Conservation (phyloP, 2,888 invertebrate species). For the Rhimphoctona megacephalus region DNA sequence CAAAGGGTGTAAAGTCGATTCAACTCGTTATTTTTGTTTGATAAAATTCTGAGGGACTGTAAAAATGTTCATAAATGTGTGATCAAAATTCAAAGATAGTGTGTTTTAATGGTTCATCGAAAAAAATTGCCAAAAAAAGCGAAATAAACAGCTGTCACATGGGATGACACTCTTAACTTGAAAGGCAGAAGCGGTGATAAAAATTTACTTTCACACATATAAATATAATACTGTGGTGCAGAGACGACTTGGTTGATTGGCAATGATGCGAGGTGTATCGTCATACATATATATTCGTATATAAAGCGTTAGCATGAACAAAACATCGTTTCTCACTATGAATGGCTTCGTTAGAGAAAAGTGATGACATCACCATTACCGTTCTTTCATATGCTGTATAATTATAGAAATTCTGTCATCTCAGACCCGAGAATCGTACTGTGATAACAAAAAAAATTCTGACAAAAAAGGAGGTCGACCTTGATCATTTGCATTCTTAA, state of each 20-base stretch:
- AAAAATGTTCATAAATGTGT: too few species aligned
- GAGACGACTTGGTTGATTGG: constrained; percentile 45
- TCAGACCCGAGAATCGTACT: constrained; percentile 75
- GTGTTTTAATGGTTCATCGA: too few species aligned
- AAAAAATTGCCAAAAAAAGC: too few species aligned
- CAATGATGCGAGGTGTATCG: constrained; percentile 48
- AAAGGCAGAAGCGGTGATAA: neutral
- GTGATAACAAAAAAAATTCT: constrained; percentile 8
- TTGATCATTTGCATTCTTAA: constrained; percentile 5
- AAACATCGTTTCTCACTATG: constrained; percentile 38
- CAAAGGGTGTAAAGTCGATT: too few species aligned
- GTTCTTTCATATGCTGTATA: constrained; percentile 67
- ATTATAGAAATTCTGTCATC: constrained; percentile 76
- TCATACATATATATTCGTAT: constrained; percentile 1
- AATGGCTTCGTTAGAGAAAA: constrained; percentile 70
- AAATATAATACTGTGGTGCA: neutral
- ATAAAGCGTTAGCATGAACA: constrained; percentile 2
- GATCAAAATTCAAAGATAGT: too few species aligned
- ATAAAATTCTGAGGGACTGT: too few species aligned
- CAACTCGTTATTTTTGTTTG: too few species aligned
- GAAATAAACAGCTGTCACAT: too few species aligned
- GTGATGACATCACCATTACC: constrained; percentile 76
- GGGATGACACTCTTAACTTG: too few species aligned
- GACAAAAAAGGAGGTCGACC: constrained; percentile 44
- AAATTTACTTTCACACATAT: constrained; percentile 4